These are phyloP conservation scores for Hesperophylax magnus DNA, from an alignment of 1,140 invertebrate species.

Conservation along the genomic window DNA sequence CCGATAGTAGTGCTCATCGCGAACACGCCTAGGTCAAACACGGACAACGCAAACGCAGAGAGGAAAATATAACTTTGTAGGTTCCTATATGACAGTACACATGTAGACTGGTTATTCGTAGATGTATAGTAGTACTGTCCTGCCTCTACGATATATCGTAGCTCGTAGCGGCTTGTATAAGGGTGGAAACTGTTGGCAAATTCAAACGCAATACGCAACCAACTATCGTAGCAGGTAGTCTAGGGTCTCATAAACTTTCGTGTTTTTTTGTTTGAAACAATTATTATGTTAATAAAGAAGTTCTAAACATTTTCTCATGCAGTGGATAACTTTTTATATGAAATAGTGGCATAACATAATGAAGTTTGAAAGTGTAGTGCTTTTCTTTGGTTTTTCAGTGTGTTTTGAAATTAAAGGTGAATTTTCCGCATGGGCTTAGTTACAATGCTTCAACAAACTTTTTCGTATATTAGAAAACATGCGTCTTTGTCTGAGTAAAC, in stretches of 20 bases:
- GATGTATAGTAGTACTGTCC: no score
- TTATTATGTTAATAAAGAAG: neutral
- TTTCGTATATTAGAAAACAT: no score
- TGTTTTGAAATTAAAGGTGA: slow-evolving; percentile 17
- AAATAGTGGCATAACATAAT: neutral
- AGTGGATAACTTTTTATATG: neutral
- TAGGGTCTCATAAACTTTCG: neutral
- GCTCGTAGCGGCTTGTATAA: neutral
- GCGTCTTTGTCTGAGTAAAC: no score
- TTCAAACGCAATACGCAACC: neutral
- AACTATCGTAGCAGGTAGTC: neutral
- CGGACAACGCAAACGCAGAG: slow-evolving; percentile 4
- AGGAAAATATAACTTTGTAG: no score
- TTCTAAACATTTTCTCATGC: neutral
- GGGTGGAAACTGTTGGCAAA: neutral
- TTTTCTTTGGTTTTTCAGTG: neutral
- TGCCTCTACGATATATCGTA: neutral
- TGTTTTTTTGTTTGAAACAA: neutral
- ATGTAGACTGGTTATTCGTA: neutral
- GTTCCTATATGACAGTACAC: neutral
- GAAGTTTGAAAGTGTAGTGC: slow-evolving; percentile 17
- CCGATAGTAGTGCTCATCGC: no score
- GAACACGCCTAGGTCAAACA: neutral
- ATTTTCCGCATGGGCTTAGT: neutral
- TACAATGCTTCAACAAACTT: no score